Evolutionary conservation across 2,888 invertebrate species (phyloP).

Genomic region (Beris morrisii): DNA sequence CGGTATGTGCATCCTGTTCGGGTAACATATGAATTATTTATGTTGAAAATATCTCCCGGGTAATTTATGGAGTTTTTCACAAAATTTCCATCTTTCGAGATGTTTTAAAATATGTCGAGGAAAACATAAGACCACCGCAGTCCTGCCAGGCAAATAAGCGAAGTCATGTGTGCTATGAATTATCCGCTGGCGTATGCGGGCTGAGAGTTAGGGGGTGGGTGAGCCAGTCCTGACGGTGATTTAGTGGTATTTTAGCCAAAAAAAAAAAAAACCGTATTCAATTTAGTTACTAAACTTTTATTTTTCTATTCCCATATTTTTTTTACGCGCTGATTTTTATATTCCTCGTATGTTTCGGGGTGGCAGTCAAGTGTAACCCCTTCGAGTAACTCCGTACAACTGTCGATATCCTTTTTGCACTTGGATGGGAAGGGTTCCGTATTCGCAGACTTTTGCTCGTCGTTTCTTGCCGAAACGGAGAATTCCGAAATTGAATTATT

Average conservation of each 20-base stretch:
- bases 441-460: not conserved
- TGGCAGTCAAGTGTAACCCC: slow-evolving; percentile 23
- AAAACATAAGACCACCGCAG: slow-evolving; percentile 14
- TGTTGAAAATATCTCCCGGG: slow-evolving; percentile 40
- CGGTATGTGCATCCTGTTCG: slow-evolving; percentile 28
- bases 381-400: slow-evolving; percentile 4
- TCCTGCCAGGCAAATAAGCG: slow-evolving; percentile 29
- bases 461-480: slow-evolving; percentile 11
- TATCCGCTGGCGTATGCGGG: not conserved
- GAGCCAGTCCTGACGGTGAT: slow-evolving; percentile 31
- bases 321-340: slow-evolving; percentile 27
- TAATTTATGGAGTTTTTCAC: slow-evolving; percentile 39
- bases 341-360: slow-evolving; percentile 9
- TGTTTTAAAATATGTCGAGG: slow-evolving; percentile 37
- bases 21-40: slow-evolving; percentile 39
- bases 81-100: slow-evolving; percentile 37
- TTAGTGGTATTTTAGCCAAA: slow-evolving; percentile 39
- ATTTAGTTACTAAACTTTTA: slow-evolving; percentile 35
- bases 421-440: slow-evolving; percentile 4
- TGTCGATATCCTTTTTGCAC: slow-evolving; percentile 23
- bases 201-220: not conserved
- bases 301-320: slow-evolving; percentile 30
- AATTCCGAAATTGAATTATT: slow-evolving; percentile 44
- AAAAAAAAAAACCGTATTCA: slow-evolving; percentile 38
- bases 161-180: slow-evolving; percentile 31